phyloP scores from a whole-genome alignment of 2,797 vertebrate genomes.

The Galaxias olidus region DNA sequence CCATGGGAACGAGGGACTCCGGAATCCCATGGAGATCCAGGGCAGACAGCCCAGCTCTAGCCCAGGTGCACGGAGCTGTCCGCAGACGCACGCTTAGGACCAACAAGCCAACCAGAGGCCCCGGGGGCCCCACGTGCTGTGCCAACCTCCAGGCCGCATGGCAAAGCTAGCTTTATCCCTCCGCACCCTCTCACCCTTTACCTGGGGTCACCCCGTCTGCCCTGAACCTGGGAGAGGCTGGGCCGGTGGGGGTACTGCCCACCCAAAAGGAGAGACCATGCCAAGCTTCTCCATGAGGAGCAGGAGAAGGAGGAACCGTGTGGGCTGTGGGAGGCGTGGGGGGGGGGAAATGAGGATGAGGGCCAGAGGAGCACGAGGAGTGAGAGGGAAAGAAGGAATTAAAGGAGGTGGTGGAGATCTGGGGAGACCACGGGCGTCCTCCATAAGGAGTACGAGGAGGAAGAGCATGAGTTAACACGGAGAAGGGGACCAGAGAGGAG shows the following conservation, averaged over 20 bases:
- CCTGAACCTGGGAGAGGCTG: slow-evolving; percentile 25
- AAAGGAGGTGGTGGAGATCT: not conserved
- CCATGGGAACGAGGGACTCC: not conserved
- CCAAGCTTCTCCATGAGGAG: not conserved
- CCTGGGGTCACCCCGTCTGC: slow-evolving; percentile 3
- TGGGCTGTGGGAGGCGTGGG: too few species aligned
- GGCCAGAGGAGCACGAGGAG: not conserved
- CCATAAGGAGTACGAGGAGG: slow-evolving; percentile 4
- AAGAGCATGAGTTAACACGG: too few species aligned
- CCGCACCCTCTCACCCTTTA: not conserved
- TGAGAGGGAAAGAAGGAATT: not conserved
- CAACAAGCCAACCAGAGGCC: slow-evolving; percentile 16
- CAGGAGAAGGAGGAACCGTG: not conserved
- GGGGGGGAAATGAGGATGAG: not conserved
- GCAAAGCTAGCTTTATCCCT: slow-evolving; percentile 35
- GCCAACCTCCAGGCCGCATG: slow-evolving; percentile 32
- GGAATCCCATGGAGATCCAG: not conserved
- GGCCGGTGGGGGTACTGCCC: not conserved
- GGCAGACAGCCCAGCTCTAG: slow-evolving; percentile 29
- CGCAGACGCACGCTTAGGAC: not conserved
- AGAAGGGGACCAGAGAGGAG: too few species aligned
- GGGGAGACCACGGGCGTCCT: too few species aligned
- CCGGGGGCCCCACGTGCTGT: slow-evolving; percentile 12
- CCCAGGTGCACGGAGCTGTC: slow-evolving; percentile 36
- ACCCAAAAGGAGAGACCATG: not conserved